Conservation (phyloP, 35 echinoderm and acorn worm species). For the Apostichopus parvimensis region DNA sequence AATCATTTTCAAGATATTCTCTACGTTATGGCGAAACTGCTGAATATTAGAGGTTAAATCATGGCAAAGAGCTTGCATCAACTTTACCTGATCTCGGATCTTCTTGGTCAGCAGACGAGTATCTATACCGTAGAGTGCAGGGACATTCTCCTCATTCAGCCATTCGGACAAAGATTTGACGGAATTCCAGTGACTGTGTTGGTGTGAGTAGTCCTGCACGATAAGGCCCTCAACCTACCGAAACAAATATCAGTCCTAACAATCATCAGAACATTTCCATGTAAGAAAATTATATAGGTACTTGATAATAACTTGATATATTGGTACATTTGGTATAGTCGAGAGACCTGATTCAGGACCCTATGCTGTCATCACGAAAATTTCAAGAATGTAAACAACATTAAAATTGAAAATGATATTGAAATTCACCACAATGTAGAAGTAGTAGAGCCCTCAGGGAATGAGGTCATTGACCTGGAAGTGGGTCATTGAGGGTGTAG, state of each 20-base stretch:
- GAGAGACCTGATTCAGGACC: neutral
- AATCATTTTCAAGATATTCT: no score
- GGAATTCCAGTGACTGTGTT: constrained; percentile 94
- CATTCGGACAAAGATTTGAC: constrained; percentile 95
- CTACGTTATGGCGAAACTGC: no score
- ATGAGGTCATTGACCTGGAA: no score
- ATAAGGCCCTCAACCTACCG: constrained; percentile 79
- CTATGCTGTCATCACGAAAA: neutral
- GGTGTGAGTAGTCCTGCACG: constrained; percentile 93
- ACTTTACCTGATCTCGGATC: constrained; percentile 86
- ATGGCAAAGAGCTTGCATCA: neutral
- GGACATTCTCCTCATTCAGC: constrained; percentile 81
- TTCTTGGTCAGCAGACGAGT: constrained; percentile 95
- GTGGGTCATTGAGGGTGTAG: no score
- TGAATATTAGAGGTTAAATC: no score
- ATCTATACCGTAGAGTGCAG: constrained; percentile 94
- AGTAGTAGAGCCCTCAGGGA: no score
- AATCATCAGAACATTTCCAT: no score
- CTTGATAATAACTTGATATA: no score
- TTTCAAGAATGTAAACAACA: neutral
- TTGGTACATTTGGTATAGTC: no score
- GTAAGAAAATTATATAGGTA: no score
- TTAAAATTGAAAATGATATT: neutral
- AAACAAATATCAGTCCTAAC: neutral
- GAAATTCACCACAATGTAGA: no score